Percentiles rank a stretch among this genome's conserved stretches.
phyloP scores from a whole-genome alignment of 2,888 invertebrate genomes.

The Clusia tigrina region DNA sequence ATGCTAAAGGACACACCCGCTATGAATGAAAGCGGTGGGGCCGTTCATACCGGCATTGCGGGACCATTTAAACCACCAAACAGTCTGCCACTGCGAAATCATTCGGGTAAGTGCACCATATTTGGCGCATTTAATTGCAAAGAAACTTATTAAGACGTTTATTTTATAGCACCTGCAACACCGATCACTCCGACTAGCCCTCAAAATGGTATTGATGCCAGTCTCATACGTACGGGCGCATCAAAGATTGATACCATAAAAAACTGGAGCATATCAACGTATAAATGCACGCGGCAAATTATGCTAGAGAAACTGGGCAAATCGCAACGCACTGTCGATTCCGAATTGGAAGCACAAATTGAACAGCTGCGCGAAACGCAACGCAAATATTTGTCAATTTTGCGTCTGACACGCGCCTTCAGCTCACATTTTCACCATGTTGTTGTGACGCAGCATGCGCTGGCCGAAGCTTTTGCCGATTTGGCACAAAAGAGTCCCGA shows the following conservation, averaged over 20 bases:
- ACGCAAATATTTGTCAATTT: conserved; percentile 86
- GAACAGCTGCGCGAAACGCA: conserved; percentile 93
- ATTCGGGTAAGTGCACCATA: conserved; percentile 72
- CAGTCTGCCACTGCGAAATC: conserved; percentile 76
- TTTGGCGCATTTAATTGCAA: neutral
- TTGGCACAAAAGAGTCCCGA: conserved; percentile 96
- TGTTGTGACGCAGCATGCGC: conserved; percentile 84
- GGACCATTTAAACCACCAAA: conserved; percentile 72
- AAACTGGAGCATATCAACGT: conserved; percentile 98
- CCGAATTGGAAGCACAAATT: conserved; percentile 93
- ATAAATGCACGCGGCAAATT: conserved; percentile 96
- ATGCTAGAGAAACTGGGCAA: conserved; percentile 97
- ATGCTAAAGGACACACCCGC: conserved; percentile 86
- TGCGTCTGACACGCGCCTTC: conserved; percentile 84
- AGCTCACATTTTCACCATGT: conserved; percentile 89
- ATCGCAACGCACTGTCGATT: conserved; percentile 87
- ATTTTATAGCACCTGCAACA: conserved; percentile 63
- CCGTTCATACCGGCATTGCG: conserved; percentile 78
- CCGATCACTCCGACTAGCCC: conserved; percentile 65
- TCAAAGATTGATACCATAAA: conserved; percentile 91
- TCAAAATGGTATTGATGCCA: conserved; percentile 50
- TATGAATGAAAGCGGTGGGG: conserved; percentile 77
- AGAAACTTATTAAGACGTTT: neutral
- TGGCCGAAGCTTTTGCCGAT: conserved; percentile 94
- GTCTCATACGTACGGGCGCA: conserved; percentile 62